phyloP scores from a whole-genome alignment of 2,888 invertebrate genomes.

The Troilus luridus region DNA sequence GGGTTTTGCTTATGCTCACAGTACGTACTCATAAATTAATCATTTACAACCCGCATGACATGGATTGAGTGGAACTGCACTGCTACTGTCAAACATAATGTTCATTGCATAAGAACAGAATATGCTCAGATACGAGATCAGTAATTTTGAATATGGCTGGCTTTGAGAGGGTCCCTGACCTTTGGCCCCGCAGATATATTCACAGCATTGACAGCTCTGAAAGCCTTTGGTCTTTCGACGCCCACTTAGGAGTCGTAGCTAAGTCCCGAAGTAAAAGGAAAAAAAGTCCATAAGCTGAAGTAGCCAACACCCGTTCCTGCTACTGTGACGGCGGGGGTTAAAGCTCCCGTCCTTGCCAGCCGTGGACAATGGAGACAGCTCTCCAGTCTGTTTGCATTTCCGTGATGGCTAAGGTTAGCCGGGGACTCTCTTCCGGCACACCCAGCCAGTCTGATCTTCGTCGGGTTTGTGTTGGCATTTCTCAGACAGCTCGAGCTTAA shows the following conservation, averaged over 20 bases:
- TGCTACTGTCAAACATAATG: too few species aligned
- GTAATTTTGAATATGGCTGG: neutral
- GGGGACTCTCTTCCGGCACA: slow-evolving; percentile 3
- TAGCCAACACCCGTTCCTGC: neutral
- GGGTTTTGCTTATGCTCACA: too few species aligned
- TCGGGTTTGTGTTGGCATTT: neutral
- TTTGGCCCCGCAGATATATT: neutral
- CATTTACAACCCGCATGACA: too few species aligned
- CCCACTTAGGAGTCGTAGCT: neutral
- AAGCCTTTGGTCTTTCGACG: neutral
- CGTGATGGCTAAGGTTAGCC: slow-evolving; percentile 1
- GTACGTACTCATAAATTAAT: too few species aligned
- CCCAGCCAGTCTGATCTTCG: neutral
- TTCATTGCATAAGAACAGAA: too few species aligned
- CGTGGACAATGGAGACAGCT: neutral
- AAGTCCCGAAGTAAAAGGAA: neutral
- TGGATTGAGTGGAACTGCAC: too few species aligned
- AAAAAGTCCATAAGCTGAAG: neutral
- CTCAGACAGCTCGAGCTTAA: neutral
- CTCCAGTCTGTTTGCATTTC: slow-evolving; percentile 32
- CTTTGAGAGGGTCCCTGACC: neutral
- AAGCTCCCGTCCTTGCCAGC: neutral
- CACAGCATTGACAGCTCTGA: slow-evolving; percentile 20
- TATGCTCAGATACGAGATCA: too few species aligned
- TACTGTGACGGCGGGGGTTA: neutral